Evolutionary conservation across 2,113 vertebrate genomes (phyloP).

Genomic region (Atherinomorus stipes): DNA sequence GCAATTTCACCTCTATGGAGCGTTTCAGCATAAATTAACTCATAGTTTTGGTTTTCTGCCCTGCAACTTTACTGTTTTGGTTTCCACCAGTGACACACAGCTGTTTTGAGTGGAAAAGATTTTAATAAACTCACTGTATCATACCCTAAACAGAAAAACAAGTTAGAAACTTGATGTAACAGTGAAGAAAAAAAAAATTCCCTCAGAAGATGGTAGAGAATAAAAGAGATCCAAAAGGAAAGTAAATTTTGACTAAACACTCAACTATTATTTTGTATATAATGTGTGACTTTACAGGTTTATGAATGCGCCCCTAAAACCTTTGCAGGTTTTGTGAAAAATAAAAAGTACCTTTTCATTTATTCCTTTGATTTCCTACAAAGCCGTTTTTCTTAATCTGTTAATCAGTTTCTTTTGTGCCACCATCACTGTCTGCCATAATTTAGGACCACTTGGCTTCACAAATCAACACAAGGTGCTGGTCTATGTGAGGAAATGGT

Average conservation of each 20-base stretch:
- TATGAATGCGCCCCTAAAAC: too few relatives aligned
- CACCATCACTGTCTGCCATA: background rate
- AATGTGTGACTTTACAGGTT: too few relatives aligned
- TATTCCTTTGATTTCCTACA: background rate
- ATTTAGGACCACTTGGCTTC: too few relatives aligned
- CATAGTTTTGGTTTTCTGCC: constrained; percentile 18
- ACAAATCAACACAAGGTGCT: too few relatives aligned
- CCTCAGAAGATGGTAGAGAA: background rate
- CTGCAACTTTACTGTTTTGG: background rate
- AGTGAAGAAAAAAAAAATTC: background rate
- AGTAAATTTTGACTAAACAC: too few relatives aligned
- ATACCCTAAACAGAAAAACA: background rate
- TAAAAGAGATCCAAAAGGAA: background rate
- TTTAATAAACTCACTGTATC: background rate
- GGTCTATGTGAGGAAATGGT: too few relatives aligned
- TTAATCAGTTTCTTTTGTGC: constrained; percentile 11
- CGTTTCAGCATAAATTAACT: constrained; percentile 4
- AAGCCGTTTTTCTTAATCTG: constrained; percentile 4
- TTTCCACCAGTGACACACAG: background rate
- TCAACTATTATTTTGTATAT: too few relatives aligned
- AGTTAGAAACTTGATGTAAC: background rate
- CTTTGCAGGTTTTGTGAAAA: background rate
- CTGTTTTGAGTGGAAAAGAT: background rate
- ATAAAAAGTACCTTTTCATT: background rate
- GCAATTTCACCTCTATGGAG: background rate